These are phyloP conservation scores for Rhyzopertha dominica DNA, from an alignment of 1,140 invertebrate species.

Conservation along the genomic window DNA sequence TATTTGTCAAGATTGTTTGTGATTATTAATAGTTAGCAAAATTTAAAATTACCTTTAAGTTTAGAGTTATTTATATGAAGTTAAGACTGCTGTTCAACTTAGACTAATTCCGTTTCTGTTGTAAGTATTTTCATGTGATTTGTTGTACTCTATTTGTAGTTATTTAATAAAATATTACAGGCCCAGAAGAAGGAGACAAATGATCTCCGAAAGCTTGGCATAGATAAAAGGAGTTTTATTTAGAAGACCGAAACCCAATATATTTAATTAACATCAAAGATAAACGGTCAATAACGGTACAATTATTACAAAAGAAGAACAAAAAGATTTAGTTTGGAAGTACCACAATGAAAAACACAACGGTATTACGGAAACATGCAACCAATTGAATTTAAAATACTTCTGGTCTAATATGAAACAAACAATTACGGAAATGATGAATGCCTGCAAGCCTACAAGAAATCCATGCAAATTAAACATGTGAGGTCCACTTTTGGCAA, in stretches of 20 bases:
- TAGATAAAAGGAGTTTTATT: slow-evolving; percentile 2
- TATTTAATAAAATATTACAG: slow-evolving; percentile 1
- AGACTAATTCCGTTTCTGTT: too few species aligned
- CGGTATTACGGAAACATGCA: slow-evolving; percentile 20
- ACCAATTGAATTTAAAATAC: slow-evolving; percentile 17
- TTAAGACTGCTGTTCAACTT: too few species aligned
- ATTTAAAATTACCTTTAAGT: too few species aligned
- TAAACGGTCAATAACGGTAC: too few species aligned
- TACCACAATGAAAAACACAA: slow-evolving; percentile 21
- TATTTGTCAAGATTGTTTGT: too few species aligned
- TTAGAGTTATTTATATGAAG: too few species aligned
- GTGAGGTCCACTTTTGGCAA: slow-evolving; percentile 18
- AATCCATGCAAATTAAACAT: slow-evolving; percentile 17
- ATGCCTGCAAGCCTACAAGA: slow-evolving; percentile 22
- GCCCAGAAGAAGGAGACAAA: slow-evolving; percentile 1
- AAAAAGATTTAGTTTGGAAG: slow-evolving; percentile 9
- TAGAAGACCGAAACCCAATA: neutral
- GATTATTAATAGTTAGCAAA: too few species aligned
- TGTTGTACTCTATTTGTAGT: slow-evolving; percentile 4
- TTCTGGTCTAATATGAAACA: slow-evolving; percentile 20
- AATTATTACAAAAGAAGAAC: slow-evolving; percentile 4
- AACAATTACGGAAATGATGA: slow-evolving; percentile 12
- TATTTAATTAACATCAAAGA: neutral
- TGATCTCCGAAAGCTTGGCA: too few species aligned
- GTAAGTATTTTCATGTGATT: too few species aligned